Conservation (phyloP, 2,113 vertebrate genomes). For the Grantiella picta region DNA sequence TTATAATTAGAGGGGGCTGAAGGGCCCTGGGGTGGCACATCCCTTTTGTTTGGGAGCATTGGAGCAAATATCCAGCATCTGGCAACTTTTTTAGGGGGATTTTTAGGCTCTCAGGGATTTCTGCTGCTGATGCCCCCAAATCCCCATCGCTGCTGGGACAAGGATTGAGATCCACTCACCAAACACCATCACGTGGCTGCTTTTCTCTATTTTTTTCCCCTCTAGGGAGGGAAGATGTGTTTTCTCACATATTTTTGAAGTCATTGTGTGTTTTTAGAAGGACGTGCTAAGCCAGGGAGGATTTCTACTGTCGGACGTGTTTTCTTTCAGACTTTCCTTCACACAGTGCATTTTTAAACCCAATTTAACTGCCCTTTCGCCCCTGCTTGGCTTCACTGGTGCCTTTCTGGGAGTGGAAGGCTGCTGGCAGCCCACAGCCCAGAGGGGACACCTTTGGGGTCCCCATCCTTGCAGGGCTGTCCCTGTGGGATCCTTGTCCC, state of each 20-base stretch:
- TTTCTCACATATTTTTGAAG: conserved; percentile 22
- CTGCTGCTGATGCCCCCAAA: rapidly evolving
- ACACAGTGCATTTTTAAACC: background rate
- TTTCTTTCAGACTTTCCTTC: background rate
- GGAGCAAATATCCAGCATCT: background rate
- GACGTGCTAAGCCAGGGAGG: background rate
- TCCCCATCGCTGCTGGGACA: background rate
- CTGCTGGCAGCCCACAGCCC: background rate
- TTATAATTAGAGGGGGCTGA: background rate
- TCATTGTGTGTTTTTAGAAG: conserved; percentile 3
- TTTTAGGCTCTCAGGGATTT: background rate
- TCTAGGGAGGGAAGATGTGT: background rate
- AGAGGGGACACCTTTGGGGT: background rate
- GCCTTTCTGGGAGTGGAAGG: background rate
- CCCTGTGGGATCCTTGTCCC: background rate
- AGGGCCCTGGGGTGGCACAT: background rate
- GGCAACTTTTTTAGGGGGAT: background rate
- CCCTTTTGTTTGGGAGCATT: background rate
- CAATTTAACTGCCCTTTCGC: background rate
- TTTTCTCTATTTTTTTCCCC: background rate
- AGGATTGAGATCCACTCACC: background rate
- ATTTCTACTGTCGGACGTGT: background rate
- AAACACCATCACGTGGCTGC: background rate
- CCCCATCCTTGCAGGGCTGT: background rate
- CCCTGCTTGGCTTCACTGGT: background rate